phyloP scores from a whole-genome alignment of 2,113 vertebrate genomes.

The Psilopogon haemacephalus region DNA sequence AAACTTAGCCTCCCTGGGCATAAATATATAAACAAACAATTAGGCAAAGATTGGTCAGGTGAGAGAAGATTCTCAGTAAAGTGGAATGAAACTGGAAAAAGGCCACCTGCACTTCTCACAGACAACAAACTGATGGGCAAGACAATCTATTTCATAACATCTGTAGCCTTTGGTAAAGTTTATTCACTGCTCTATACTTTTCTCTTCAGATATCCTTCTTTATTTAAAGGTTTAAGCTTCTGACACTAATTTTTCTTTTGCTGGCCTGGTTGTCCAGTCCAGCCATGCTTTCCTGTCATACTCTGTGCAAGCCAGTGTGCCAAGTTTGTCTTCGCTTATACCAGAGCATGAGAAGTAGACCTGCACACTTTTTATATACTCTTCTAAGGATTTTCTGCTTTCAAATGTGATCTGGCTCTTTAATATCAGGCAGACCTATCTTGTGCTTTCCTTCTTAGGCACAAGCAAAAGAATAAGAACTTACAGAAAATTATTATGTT shows the following conservation, averaged over 20 bases:
- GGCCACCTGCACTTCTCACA: not conserved
- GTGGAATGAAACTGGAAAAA: not conserved
- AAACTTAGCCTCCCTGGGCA: not conserved
- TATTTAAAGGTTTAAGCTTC: not conserved
- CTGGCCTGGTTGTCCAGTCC: not conserved
- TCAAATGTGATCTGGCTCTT: not conserved
- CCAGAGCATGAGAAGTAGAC: not conserved
- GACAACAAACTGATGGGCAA: rapidly evolving
- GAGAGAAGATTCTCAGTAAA: not conserved
- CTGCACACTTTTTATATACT: not conserved
- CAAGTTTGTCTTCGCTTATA: not conserved
- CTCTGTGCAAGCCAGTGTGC: not conserved
- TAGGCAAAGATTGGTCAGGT: not conserved
- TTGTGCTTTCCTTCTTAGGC: not conserved
- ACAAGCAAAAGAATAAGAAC: not conserved
- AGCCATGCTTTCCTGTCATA: not conserved
- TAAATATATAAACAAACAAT: not conserved
- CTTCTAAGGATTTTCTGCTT: not conserved
- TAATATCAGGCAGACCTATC: not conserved
- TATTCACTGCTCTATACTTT: rapidly evolving
- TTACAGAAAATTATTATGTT: not conserved
- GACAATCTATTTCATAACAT: not conserved
- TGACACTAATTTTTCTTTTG: not conserved
- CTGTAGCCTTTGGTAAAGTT: not conserved
- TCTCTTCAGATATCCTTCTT: not conserved